These are phyloP conservation scores for Drosophila stalkeri DNA, from an alignment of 2,888 invertebrate genomes.

Conservation along the genomic window DNA sequence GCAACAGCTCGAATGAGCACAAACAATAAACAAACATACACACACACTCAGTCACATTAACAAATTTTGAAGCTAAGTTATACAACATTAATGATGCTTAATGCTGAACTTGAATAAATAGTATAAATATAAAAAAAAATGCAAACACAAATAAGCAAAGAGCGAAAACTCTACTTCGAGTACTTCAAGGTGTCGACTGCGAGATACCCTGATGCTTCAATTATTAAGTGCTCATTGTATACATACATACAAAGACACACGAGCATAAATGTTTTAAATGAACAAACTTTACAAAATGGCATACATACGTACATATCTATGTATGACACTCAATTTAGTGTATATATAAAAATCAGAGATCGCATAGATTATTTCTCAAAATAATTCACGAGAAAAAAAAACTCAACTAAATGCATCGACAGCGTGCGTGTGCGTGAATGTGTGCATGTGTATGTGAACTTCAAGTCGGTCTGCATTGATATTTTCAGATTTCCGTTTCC, in stretches of 20 bases:
- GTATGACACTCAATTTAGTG: no score
- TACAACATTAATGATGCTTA: constrained; percentile 40
- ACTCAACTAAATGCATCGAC: no score
- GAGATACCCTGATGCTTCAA: not conserved
- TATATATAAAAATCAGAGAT: no score
- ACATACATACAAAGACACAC: not conserved
- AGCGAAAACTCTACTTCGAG: not conserved
- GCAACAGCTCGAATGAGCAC: constrained; percentile 13
- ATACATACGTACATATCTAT: no score
- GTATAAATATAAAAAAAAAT: not conserved
- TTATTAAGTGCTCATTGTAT: not conserved
- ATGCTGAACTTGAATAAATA: constrained; percentile 29
- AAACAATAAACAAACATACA: constrained; percentile 1
- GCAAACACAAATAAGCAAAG: not conserved
- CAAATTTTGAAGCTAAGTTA: constrained; percentile 23
- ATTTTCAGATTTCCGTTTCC: no score
- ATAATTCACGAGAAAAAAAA: no score
- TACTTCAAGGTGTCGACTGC: not conserved
- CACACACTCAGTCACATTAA: not conserved
- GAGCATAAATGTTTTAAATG: no score
- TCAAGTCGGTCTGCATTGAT: no score
- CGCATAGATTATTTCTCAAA: no score
- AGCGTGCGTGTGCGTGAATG: no score
- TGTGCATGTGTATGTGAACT: no score
- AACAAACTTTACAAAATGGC: no score